Evolutionary conservation across 1,140 invertebrate genomes (phyloP).

Genomic region (Pseudomyrmex flavicornis): DNA sequence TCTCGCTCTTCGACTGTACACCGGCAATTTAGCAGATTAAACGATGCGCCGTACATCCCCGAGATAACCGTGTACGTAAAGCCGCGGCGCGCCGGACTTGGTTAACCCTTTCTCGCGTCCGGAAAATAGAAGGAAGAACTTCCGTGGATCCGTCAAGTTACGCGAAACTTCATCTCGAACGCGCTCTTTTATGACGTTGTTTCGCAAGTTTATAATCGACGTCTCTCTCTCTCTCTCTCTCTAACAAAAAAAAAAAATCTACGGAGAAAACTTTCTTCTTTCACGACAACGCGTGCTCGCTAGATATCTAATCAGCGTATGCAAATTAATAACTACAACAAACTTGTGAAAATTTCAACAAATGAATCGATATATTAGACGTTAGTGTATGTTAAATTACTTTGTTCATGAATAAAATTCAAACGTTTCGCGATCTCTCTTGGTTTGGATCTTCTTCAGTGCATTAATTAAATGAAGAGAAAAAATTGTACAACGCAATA

Average conservation of each 20-base stretch:
- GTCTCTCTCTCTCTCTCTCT: neutral
- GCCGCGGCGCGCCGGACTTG: conserved; percentile 2
- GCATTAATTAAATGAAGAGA: too few species aligned
- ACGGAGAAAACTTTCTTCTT: neutral
- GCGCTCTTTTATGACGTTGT: conserved; percentile 20
- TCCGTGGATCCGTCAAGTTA: conserved; percentile 27
- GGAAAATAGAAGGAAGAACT: conserved; percentile 45
- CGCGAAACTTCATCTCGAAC: conserved; percentile 29
- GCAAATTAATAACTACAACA: too few species aligned
- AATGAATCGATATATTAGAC: too few species aligned
- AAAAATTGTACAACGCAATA: too few species aligned
- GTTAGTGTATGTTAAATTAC: too few species aligned
- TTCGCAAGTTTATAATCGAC: conserved; percentile 34
- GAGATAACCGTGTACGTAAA: conserved; percentile 52
- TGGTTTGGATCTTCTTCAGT: too few species aligned
- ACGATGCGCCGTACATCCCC: conserved; percentile 23
- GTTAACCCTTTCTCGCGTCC: conserved; percentile 19
- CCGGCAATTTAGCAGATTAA: conserved; percentile 57
- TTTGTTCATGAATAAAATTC: too few species aligned
- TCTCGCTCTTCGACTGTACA: conserved; percentile 51
- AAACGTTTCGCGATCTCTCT: too few species aligned
- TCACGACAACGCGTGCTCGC: neutral
- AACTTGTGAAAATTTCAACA: too few species aligned
- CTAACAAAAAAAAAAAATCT: conserved; percentile 12
- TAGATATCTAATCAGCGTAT: neutral